phyloP scores from a whole-genome alignment of 2,888 invertebrate species.

The Harpalus rufipes region DNA sequence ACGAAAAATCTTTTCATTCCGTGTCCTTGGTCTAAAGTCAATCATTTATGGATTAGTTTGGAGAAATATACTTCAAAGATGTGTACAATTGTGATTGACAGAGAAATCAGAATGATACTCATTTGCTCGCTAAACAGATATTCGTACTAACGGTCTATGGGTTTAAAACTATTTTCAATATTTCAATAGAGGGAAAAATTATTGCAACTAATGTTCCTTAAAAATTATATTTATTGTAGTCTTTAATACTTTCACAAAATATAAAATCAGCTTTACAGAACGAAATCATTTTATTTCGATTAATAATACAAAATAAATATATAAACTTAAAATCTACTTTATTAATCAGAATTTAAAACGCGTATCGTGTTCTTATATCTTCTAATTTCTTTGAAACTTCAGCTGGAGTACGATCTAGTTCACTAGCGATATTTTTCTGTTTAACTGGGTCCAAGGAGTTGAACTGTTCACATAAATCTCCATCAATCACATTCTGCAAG shows the following conservation, averaged over 20 bases:
- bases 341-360: slow-evolving; percentile 84
- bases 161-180: too few species aligned
- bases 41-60: too few species aligned
- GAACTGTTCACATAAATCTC: slow-evolving; percentile 99
- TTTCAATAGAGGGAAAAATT: too few species aligned
- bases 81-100: too few species aligned
- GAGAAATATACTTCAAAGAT: too few species aligned
- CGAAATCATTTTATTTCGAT: slow-evolving; percentile 52
- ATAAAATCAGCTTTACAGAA: background rate
- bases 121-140: too few species aligned
- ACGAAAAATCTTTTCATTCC: too few species aligned
- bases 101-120: too few species aligned
- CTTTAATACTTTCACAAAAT: background rate
- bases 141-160: too few species aligned
- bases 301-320: slow-evolving; percentile 65
- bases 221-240: background rate
- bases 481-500: slow-evolving; percentile 96
- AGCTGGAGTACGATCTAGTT: slow-evolving; percentile 95
- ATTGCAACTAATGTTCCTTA: background rate
- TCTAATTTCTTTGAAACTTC: slow-evolving; percentile 99
- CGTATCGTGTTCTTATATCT: slow-evolving; percentile 98
- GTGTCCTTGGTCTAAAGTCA: too few species aligned
- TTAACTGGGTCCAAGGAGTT: slow-evolving; percentile 95
- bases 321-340: slow-evolving; percentile 55
- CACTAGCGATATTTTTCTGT: slow-evolving; percentile 96